Base-by-base conservation (phyloP, 2,888 invertebrate genomes). In the Brachylomia viminalis region DNA sequence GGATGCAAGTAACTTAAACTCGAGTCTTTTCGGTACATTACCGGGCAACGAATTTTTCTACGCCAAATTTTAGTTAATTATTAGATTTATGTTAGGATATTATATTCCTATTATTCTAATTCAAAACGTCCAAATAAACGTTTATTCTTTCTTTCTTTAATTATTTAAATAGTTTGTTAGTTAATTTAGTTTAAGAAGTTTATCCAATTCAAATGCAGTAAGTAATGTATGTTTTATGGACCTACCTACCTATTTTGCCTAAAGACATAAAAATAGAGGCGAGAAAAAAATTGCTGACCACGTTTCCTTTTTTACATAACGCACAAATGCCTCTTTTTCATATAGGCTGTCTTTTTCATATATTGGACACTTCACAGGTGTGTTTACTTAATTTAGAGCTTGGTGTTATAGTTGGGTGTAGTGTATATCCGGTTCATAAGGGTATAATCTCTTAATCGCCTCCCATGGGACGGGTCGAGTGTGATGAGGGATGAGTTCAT, bases 401-500 rank as follows among this genome's bases (percentile, higher is more conserved):
- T 27, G 15, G 11, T 66, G 20, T 62, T 56, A 54, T 38, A 71
- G 62, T 69, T 68, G 17, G 27, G 23, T 54, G 42, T 67, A 74
- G 54, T 38, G 67, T 70, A 66, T 66, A 61, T 47, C 38, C 68
- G 30, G n/a, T 69, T 83, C 59, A 52, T 73, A 83, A 52, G 73
- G 68, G 68, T 61, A 79, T 66, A 79, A 81, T 83, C 68, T 69
- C 73, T 66, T 81, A 84, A 79, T 83, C 80, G 27, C 59, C 45
- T 67, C 68, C 20, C 64, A 59, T 65, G 66, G 59, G 72, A 79
- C 30, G 58, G 69, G 38, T 73, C 45, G 52, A 79, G 61, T 65
- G 80, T 79, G 61, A 79, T 82, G 74, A 70, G 73, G 84, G 84
- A 72, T 70, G 49, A 79, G 27, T 66, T 62, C 45, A 79, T 79